Base-by-base conservation (phyloP, 2,888 invertebrate genomes). In the Barypeithes pellucidus region DNA sequence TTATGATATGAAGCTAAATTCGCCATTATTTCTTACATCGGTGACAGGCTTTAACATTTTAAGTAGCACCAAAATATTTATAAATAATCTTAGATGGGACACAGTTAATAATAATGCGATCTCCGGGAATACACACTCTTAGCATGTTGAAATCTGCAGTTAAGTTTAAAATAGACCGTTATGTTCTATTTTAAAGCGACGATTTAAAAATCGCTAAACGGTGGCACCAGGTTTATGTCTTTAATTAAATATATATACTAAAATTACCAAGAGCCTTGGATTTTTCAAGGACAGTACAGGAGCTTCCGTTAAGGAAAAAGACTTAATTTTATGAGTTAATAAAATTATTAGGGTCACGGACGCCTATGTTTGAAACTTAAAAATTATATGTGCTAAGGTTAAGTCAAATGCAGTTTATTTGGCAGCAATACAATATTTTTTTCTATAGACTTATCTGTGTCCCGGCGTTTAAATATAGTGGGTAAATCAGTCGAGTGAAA, bases 141-240 rank as follows among this genome's bases (percentile, higher is more conserved):
- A 20, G 45, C 24, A 43, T 61, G 63, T 29, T 18, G 63, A 63
- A 47, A 63, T 63, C 22, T 24, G 47, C 47, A n/a, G n/a, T 45
- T 12, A 43, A 16, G 16, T 63, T 43, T 63, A 63, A 63, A 63
- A 63, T 63, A 63, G 47, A 29, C 47, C 29, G 18, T 47, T 33
- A 12, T 14, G 47, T 24, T 43, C 47, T 63, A 63, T 63, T 63
- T 63, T 63, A 45, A 36, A 47, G 33, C 29, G 22, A 18, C 8
- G 4, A 29, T 14, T 52, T 29, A 52, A 63, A 63, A 63, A 14
- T 50, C 12, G n/a, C 14, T 14, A 22, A 8, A n/a, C 45, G 39
- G 22, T 29, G 47, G 63, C 45, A 50, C 22, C 50, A 63, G 63
- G 50, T 63, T 63, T 63, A 45, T 22, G 33, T 63, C 29, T 47